A percentile compares a stretch with the other conserved stretches of the same genome.
These are phyloP conservation scores for Drosophila pseudotakahashii DNA, from an alignment of 2,888 invertebrate genomes.

Conservation along the genomic window DNA sequence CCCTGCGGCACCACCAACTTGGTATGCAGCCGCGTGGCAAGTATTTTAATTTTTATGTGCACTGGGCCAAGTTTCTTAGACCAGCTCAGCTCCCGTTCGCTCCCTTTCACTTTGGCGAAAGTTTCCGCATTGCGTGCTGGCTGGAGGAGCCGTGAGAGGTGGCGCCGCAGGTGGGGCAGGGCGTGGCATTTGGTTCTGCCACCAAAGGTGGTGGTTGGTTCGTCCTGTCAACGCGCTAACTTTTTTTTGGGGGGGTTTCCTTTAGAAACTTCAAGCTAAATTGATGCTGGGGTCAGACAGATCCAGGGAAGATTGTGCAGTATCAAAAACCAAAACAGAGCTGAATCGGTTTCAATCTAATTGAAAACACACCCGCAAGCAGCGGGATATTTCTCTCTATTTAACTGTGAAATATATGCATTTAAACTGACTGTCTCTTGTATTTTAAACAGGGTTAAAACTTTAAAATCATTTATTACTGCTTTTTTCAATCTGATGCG, in stretches of 20 bases:
- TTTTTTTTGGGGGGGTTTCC: slow-evolving; percentile 17
- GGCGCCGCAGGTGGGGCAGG: slow-evolving; percentile 17
- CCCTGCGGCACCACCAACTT: slow-evolving; percentile 32
- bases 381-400: background rate
- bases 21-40: slow-evolving; percentile 65
- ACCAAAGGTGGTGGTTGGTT: slow-evolving; percentile 23
- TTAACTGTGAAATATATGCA: background rate
- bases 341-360: background rate
- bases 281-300: slow-evolving; percentile 54
- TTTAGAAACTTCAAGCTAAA: slow-evolving; percentile 24
- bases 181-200: background rate
- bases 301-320: slow-evolving; percentile 29
- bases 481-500: too few relatives aligned
- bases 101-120: slow-evolving; percentile 37
- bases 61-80: slow-evolving; percentile 46
- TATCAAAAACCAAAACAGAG: background rate
- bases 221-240: slow-evolving; percentile 45
- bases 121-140: slow-evolving; percentile 73
- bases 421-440: background rate
- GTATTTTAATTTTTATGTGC: slow-evolving; percentile 75
- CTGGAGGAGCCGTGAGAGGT: slow-evolving; percentile 24
- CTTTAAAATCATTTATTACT: too few relatives aligned
- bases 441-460: too few relatives aligned
- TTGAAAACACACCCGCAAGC: background rate
- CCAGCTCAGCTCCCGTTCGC: slow-evolving; percentile 29